A percentile compares a stretch with the other conserved stretches of the same genome.
Evolutionary conservation across 1,140 invertebrate genomes (phyloP).

Genomic region (Drosophila repleta): DNA sequence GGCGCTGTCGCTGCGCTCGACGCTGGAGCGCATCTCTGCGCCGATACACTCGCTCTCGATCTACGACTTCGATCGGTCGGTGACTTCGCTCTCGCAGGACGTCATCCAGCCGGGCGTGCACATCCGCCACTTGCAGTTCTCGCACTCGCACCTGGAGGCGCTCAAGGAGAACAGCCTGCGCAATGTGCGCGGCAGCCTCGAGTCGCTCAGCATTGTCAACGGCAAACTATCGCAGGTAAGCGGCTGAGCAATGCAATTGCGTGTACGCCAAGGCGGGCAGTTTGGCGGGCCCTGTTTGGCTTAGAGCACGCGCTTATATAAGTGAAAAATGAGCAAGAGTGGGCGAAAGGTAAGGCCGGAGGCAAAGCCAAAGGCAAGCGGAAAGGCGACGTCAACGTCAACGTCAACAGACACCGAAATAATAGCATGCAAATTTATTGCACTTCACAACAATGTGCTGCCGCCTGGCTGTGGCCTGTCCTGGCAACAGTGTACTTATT

Average conservation of each 20-base stretch:
- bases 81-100: conserved; percentile 88
- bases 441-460: conserved; percentile 33
- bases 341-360: too few species aligned
- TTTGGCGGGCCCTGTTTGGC: too few species aligned
- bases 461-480: conserved; percentile 14
- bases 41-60: conserved; percentile 93
- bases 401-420: conserved; percentile 32
- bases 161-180: conserved; percentile 90
- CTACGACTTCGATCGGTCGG: conserved; percentile 92
- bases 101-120: conserved; percentile 89
- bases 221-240: conserved; percentile 88
- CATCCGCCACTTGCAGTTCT: conserved; percentile 92
- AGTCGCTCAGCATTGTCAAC: conserved; percentile 92
- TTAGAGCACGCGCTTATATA: not conserved
- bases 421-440: conserved; percentile 48
- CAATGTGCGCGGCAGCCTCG: conserved; percentile 89
- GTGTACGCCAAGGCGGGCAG: conserved; percentile 23
- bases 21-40: conserved; percentile 85
- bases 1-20: conserved; percentile 84
- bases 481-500: conserved; percentile 23
- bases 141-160: conserved; percentile 91
- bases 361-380: not conserved
- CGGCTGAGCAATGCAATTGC: conserved; percentile 37
- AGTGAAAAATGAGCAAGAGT: conserved; percentile 20
- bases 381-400: conserved; percentile 1